Percentiles rank a stretch among this genome's conserved stretches.
phyloP scores from a whole-genome alignment of 2,113 vertebrate species.

The Tylochromis polylepis region DNA sequence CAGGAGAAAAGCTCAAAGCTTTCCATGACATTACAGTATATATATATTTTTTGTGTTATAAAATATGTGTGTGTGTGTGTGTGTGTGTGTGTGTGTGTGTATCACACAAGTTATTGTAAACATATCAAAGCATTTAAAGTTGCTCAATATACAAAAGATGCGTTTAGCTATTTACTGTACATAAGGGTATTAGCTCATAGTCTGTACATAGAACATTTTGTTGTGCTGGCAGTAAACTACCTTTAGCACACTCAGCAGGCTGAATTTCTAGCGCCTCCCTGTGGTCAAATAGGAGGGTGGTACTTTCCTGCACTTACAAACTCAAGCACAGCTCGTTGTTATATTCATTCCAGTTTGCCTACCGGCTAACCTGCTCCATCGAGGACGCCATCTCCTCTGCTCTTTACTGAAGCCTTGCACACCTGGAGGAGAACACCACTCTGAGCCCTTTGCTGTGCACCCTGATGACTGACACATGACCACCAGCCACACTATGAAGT shows the following conservation, averaged over 20 bases:
- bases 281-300: neutral
- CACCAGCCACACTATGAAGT: neutral
- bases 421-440: neutral
- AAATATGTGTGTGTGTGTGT: too few relatives aligned
- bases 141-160: accelerated
- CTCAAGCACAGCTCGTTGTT: neutral
- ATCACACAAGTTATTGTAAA: neutral
- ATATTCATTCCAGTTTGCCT: neutral
- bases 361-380: neutral
- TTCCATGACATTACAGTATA: neutral
- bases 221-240: neutral
- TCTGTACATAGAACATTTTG: neutral
- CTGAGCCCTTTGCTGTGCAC: accelerated
- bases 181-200: neutral
- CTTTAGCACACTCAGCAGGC: neutral
- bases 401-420: neutral
- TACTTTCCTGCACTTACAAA: neutral
- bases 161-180: neutral
- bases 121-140: neutral
- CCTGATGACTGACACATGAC: neutral
- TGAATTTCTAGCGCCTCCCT: conserved; percentile 15
- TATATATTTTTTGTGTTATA: neutral
- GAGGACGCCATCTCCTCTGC: neutral
- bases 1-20: neutral
- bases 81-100: too few relatives aligned